These are phyloP conservation scores for Papilio machaon DNA, from an alignment of 1,140 invertebrate genomes.

Conservation along the genomic window DNA sequence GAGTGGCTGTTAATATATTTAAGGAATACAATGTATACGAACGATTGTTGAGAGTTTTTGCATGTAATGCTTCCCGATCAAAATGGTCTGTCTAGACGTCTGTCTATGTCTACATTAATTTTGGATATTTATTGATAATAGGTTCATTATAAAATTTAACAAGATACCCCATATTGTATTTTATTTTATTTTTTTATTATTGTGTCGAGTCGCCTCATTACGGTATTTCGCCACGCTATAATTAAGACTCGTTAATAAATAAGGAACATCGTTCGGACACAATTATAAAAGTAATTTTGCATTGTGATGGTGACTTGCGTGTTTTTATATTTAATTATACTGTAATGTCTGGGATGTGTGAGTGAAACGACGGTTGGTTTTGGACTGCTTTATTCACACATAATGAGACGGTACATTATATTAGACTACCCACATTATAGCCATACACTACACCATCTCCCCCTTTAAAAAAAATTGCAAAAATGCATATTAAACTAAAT, in stretches of 20 bases:
- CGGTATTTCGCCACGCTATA: constrained; percentile 14
- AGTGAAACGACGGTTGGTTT: too few relatives aligned
- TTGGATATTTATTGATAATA: neutral
- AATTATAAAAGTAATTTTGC: constrained; percentile 28
- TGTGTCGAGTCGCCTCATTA: constrained; percentile 3
- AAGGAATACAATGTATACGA: too few relatives aligned
- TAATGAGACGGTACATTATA: too few relatives aligned
- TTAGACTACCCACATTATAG: too few relatives aligned
- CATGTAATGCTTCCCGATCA: too few relatives aligned
- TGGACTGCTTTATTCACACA: too few relatives aligned
- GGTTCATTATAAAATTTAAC: constrained; percentile 22
- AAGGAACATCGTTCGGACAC: constrained; percentile 16
- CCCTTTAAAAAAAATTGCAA: too few relatives aligned
- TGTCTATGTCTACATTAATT: neutral
- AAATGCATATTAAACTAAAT: too few relatives aligned
- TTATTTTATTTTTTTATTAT: neutral
- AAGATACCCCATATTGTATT: neutral
- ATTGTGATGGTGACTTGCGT: constrained; percentile 31
- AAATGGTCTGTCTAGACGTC: neutral
- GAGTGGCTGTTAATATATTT: too few relatives aligned
- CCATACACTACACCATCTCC: too few relatives aligned
- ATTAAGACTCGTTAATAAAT: constrained; percentile 29
- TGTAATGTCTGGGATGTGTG: too few relatives aligned
- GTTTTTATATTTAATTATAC: constrained; percentile 17
- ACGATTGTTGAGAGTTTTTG: too few relatives aligned